Percentiles rank a stretch among this genome's conserved stretches.
phyloP scores from a whole-genome alignment of 2,888 invertebrate genomes.

The Epinotia ramella region DNA sequence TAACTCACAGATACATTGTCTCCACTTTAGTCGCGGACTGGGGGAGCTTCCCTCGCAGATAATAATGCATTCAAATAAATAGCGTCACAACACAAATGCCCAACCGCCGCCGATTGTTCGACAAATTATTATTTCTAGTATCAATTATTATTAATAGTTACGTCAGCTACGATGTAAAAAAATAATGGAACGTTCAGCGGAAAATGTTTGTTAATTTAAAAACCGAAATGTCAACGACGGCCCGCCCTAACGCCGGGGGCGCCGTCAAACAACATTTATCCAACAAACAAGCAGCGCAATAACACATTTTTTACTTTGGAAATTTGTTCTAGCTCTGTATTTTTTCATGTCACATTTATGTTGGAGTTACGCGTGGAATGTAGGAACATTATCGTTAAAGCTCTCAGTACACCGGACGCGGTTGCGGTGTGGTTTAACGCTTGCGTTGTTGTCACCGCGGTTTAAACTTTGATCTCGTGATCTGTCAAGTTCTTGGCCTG shows the following conservation, averaged over 20 bases:
- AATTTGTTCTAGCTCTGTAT: constrained; percentile 58
- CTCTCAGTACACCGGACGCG: constrained; percentile 32
- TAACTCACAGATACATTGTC: constrained; percentile 76
- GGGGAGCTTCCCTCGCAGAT: constrained; percentile 66
- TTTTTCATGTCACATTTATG: constrained; percentile 35
- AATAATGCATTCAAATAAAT: constrained; percentile 74
- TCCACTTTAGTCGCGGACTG: constrained; percentile 70
- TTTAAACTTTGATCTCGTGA: constrained; percentile 11
- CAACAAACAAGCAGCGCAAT: constrained; percentile 74
- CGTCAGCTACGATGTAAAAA: constrained; percentile 48
- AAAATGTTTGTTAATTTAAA: constrained; percentile 67
- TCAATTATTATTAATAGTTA: constrained; percentile 40
- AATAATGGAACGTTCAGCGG: constrained; percentile 55
- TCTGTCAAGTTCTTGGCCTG: constrained; percentile 2
- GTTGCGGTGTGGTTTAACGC: constrained; percentile 27
- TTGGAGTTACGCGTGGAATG: constrained; percentile 54
- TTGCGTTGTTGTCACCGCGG: constrained; percentile 1
- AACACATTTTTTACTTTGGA: constrained; percentile 76
- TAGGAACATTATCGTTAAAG: constrained; percentile 56
- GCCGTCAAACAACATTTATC: constrained; percentile 80
- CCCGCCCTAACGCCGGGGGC: constrained; percentile 52
- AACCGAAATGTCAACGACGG: constrained; percentile 63
- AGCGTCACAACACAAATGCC: constrained; percentile 67
- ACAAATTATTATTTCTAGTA: constrained; percentile 56
- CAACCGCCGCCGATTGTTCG: constrained; percentile 53